These are phyloP conservation scores for Caenorhabditis briggsae DNA, from an alignment of 1,140 invertebrate genomes.

Conservation along the genomic window DNA sequence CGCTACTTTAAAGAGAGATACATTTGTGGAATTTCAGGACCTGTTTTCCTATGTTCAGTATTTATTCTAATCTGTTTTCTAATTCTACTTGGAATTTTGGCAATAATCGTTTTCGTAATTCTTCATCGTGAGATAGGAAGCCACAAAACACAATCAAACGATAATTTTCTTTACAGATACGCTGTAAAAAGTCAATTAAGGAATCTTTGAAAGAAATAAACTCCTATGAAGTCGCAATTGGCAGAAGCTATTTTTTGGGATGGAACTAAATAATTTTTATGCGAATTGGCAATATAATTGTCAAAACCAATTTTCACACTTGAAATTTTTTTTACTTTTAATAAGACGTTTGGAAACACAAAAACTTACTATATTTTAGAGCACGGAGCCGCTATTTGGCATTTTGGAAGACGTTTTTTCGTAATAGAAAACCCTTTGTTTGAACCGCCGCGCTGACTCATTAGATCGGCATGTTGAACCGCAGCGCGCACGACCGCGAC, in stretches of 20 bases:
- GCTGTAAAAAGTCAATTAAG: not conserved
- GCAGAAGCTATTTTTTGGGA: not conserved
- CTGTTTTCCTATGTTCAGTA: slow-evolving; percentile 1
- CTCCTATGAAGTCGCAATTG: not conserved
- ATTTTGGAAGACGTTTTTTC: too few species aligned
- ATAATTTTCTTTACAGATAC: not conserved
- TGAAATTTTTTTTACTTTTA: too few species aligned
- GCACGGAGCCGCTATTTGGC: too few species aligned
- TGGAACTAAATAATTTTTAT: too few species aligned
- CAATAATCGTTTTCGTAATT: slow-evolving; percentile 18
- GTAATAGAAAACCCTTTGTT: not conserved
- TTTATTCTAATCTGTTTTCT: slow-evolving; percentile 13
- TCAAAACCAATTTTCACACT: too few species aligned
- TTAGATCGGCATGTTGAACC: not conserved
- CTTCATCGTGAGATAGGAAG: slow-evolving; percentile 1
- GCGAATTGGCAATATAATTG: too few species aligned
- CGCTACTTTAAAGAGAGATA: slow-evolving; percentile 8
- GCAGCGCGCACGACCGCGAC: not conserved
- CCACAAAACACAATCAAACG: not conserved
- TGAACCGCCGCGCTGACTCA: slow-evolving; percentile 6
- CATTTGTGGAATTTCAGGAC: slow-evolving; percentile 19
- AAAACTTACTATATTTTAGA: too few species aligned
- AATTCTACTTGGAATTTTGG: not conserved
- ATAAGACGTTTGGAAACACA: too few species aligned
- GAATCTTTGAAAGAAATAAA: too few species aligned